Evolutionary conservation across 2,797 vertebrate species (phyloP).

Genomic region (Esox lucius): DNA sequence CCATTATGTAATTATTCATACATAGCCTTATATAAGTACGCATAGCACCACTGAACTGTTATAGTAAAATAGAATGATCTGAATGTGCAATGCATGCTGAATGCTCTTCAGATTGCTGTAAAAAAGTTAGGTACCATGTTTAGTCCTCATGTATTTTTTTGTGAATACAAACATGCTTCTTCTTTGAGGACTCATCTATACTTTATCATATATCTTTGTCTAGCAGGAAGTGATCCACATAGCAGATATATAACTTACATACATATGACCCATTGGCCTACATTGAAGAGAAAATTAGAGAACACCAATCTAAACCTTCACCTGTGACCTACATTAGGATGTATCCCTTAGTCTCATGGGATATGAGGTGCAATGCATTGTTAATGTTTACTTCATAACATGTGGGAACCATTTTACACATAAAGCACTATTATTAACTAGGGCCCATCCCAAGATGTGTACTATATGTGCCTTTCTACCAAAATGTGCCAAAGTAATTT

Average conservation of each 20-base stretch:
- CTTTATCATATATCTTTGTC: constrained; percentile 5
- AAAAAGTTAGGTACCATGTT: neutral
- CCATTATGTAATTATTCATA: neutral
- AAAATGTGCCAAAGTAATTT: neutral
- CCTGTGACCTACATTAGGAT: constrained; percentile 14
- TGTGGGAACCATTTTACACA: neutral
- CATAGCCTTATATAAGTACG: neutral
- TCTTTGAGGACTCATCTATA: neutral
- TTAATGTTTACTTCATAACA: neutral
- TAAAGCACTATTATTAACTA: neutral
- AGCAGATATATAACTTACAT: neutral
- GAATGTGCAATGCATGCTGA: neutral
- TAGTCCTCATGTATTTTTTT: neutral
- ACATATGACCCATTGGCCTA: constrained; percentile 9
- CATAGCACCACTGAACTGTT: neutral
- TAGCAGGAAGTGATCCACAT: neutral
- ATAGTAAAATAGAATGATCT: neutral
- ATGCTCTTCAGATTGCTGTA: neutral
- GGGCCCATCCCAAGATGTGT: neutral
- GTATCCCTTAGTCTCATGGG: neutral
- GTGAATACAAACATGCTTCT: neutral
- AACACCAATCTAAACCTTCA: neutral
- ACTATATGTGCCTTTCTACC: neutral
- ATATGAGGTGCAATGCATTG: neutral
- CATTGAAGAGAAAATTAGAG: constrained; percentile 1